Base-by-base conservation (phyloP, 2,797 vertebrate genomes). In the Amblyopsis hoosieri region DNA sequence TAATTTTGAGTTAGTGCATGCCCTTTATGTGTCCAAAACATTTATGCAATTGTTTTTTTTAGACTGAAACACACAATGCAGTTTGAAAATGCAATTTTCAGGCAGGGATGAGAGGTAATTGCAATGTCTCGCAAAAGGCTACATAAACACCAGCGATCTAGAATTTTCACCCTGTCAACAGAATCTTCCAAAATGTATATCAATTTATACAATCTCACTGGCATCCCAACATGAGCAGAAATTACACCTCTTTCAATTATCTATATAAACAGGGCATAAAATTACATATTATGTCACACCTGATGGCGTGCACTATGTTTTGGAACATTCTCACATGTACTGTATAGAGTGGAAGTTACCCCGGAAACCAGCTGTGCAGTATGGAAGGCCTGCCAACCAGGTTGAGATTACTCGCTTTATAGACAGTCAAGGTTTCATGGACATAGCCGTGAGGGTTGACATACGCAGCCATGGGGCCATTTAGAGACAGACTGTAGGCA, bases 351-450 rank as follows among this genome's bases (percentile, higher is more conserved):
- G 3, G 13, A 13, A 8, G 67, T 97, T 93, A 99, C 98, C 98
- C 98, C 19, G 98, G 98, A 87, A 99, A 99, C 98, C 98, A 99
- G 93, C 96, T 99, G 90, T 99, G 96, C 71, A 97, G 91, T 0
- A 97, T 98, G 2, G 97, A 98, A 12, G 97, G 93, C 45, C 95
- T 85, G 14, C 97, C 96, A 9, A 83, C 90, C 85, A 99, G 91
- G 71, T 92, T 97, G 81, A 99, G 83, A 85, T 98, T 98, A 90
- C 75, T 93, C 55, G 98, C 93, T 91, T 96, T 99, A 78, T 97
- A 98, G 17, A 99, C 97, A 0, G 98, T 99, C 57, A 99, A 92
- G 0, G 98, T 98, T 85, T 99, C 98, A 0, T 99, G 98, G 82
- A 99, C 95, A 29, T 97, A 99, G 0, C 98, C 97, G 0, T 98